Base-by-base conservation (phyloP, 37 sponge, comb jelly and placozoan species). In the Hormiphora californensis region DNA sequence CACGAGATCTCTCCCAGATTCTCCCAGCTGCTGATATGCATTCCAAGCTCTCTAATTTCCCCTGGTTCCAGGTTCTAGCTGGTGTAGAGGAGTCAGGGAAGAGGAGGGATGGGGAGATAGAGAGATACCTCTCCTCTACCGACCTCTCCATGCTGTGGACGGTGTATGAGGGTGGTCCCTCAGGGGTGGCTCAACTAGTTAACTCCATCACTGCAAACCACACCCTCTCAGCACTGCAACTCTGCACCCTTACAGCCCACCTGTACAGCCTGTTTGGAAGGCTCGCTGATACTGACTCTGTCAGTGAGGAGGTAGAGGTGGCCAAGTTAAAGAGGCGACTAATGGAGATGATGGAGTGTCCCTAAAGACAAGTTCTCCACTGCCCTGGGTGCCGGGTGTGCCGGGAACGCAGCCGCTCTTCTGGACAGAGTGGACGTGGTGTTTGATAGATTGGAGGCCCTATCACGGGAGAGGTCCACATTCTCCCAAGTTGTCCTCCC, bases 21-120 rank as follows among this genome's bases (percentile, higher is more conserved):
- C 46, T 73, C 5, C 81, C 81, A 23, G 81, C 40, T 23, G 43
- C 81, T 2, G 81, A 73, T 46, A 73, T 36, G 44, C 43, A 43
- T 30, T 73, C 81, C 41, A 73, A 73, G 38, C 21, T 36, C 32
- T n/a, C 40, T 43, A 73, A 73, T 46, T 73, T 73, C 46, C 41
- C 22, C 23, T 17, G 43, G 46, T 73, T 73, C 81, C 81, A 73
- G 27, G 46, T 73, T 11, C 46, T 73, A n/a, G 81, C 81, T 73
- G 81, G 46, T 19, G 43, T 73, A 15, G 21, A 23, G 81, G 81
- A 30, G 39, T 73, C 46, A 4, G 11, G 21, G 22, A 46, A 73
- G 2, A 73, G 23, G 25, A 25, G n/a, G 35, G 35, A 36, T 40
- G 23, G 22, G 35, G 36, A 27, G 40, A 73, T 73, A 8, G 43